Conservation (phyloP, 2,113 vertebrate genomes). For the Odocoileus hemionus region DNA sequence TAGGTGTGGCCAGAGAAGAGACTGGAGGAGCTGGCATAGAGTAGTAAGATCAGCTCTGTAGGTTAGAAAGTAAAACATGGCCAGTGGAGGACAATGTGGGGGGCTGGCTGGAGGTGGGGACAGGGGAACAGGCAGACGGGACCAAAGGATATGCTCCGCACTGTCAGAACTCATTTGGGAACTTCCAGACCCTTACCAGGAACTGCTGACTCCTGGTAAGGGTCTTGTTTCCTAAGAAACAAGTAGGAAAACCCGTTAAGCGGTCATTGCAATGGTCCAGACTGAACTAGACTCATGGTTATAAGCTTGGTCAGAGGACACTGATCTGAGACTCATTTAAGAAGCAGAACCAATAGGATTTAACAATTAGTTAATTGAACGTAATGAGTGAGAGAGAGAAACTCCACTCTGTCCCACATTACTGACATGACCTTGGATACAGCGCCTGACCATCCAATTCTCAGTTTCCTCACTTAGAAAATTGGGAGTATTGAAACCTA, state of each 20-base stretch:
- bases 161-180: background rate
- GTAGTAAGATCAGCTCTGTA: background rate
- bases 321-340: background rate
- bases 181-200: background rate
- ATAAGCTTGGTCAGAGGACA: background rate
- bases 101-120: background rate
- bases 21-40: background rate
- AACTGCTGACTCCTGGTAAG: background rate
- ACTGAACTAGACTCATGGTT: background rate
- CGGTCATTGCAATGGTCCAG: background rate
- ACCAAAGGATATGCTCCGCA: background rate
- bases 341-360: background rate
- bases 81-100: background rate
- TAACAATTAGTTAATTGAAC: background rate
- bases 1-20: background rate
- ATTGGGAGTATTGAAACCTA: background rate
- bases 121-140: fast-evolving
- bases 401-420: background rate
- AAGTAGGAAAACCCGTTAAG: background rate
- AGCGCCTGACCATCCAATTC: background rate
- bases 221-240: background rate
- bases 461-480: slow-evolving; percentile 9
- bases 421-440: background rate
- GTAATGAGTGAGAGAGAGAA: background rate
- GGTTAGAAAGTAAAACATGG: background rate